phyloP scores from a whole-genome alignment of 2,888 invertebrate genomes.

The Biston stratarius region DNA sequence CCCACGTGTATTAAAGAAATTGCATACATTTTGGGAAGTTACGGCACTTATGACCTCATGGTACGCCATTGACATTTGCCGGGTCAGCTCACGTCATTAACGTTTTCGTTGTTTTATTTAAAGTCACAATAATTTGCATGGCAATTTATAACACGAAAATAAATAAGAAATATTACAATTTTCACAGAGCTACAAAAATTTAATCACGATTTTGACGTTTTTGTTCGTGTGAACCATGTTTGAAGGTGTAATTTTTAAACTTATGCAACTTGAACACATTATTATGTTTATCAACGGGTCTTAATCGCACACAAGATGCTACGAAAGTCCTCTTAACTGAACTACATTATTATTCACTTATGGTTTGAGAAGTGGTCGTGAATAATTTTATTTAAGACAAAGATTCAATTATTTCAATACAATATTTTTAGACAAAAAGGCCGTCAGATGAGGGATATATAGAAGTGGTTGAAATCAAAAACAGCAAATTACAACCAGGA shows the following conservation, averaged over 20 bases:
- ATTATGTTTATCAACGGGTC: too few species aligned
- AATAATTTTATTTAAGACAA: too few species aligned
- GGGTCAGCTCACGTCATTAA: conserved; percentile 33
- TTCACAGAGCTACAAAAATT: conserved; percentile 1
- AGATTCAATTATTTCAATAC: too few species aligned
- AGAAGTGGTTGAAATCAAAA: too few species aligned
- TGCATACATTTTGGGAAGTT: conserved; percentile 15
- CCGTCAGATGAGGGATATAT: too few species aligned
- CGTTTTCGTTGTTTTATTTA: conserved; percentile 17
- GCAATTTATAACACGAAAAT: conserved; percentile 5
- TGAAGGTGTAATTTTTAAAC: neutral
- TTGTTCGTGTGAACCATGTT: conserved; percentile 1
- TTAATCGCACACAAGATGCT: too few species aligned
- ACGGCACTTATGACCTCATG: conserved; percentile 37
- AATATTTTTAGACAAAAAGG: too few species aligned
- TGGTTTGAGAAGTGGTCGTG: too few species aligned
- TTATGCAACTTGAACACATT: too few species aligned
- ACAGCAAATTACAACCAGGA: too few species aligned
- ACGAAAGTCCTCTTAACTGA: too few species aligned
- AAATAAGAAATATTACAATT: conserved; percentile 8
- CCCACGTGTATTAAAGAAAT: conserved; percentile 16
- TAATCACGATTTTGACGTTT: neutral
- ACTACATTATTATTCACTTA: too few species aligned
- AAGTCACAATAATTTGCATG: conserved; percentile 12
- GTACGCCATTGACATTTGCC: conserved; percentile 41